Base-by-base conservation (phyloP, 2,113 vertebrate species). In the Corvus cornix region DNA sequence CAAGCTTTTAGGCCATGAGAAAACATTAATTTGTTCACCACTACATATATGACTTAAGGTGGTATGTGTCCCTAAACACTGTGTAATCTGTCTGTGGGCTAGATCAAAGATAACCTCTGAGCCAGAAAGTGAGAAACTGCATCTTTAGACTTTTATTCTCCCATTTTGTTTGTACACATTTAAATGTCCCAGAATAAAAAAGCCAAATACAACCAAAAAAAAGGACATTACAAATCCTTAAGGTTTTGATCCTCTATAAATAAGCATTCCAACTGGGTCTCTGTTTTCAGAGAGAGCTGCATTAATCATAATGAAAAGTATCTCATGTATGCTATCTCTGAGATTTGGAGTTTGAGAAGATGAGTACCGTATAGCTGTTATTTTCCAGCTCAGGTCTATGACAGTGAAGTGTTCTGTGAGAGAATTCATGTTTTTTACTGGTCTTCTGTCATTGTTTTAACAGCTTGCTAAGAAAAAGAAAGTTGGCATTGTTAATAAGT, bases 401-500 rank as follows among this genome's bases (percentile, higher is more conserved):
- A 23, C 22, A 24, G 7, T 89, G 35, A 66, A 84, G 27, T 67
- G 11, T 69, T 89, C 16, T 56, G 9, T 81, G n/a, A 78, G 37
- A 74, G 5, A 3, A 83, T 5, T 48, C 5, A 3, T 23, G 20
- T 28, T 81, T 86, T 74, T 87, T 53, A 49, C 10, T 9, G 19
- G 16, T 67, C 28, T 81, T 66, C 75, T 69, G 49, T 24, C 30
- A 56, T 37, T 77, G 68, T 44, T 78, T 84, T 77, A 70, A 55
- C 48, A 94, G 6, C 43, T 67, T 93, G 6, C 46, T 70, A 39
- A 63, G 52, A 58, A 53, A 89, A 86, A 53, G 9, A 67, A 24
- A 41, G 37, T 41, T 58, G 15, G 10, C 9, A 82, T 95, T 78
- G 58, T 90, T 95, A 95, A 93, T 85, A 93, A 58, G 49, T 93